Percentiles rank a stretch among this genome's conserved stretches.
These are phyloP conservation scores for Pampusana beccarii DNA, from an alignment of 2,113 vertebrate genomes.

Conservation along the genomic window DNA sequence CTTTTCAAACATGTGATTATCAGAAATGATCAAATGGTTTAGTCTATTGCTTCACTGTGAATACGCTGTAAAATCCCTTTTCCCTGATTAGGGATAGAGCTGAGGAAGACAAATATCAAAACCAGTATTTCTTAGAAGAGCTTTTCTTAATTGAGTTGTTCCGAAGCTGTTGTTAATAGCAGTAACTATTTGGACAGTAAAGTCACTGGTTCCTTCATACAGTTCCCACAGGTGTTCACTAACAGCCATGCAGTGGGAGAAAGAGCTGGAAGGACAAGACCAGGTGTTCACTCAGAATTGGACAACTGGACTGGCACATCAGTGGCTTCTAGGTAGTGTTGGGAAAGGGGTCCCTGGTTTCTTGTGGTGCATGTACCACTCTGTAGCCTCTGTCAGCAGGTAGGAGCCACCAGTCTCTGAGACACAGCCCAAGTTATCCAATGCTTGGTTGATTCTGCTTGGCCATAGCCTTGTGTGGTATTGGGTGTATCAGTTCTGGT, in stretches of 20 bases:
- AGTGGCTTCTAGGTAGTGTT: neutral
- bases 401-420: neutral
- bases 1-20: neutral
- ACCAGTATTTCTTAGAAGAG: neutral
- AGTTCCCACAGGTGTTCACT: neutral
- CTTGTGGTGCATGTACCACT: accelerated
- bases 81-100: neutral
- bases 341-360: neutral
- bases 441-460: neutral
- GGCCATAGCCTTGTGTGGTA: too few relatives aligned
- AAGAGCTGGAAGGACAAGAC: neutral
- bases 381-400: neutral
- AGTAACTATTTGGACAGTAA: neutral
- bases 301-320: neutral
- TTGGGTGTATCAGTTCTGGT: neutral
- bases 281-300: neutral
- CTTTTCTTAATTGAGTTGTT: neutral
- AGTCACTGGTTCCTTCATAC: neutral
- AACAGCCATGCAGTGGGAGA: neutral
- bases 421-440: neutral
- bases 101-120: neutral
- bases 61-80: neutral
- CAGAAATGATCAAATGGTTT: neutral
- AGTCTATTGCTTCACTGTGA: neutral
- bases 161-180: neutral